Evolutionary conservation across 2,113 vertebrate genomes (phyloP).

Genomic region (Rousettus leschenaultii): DNA sequence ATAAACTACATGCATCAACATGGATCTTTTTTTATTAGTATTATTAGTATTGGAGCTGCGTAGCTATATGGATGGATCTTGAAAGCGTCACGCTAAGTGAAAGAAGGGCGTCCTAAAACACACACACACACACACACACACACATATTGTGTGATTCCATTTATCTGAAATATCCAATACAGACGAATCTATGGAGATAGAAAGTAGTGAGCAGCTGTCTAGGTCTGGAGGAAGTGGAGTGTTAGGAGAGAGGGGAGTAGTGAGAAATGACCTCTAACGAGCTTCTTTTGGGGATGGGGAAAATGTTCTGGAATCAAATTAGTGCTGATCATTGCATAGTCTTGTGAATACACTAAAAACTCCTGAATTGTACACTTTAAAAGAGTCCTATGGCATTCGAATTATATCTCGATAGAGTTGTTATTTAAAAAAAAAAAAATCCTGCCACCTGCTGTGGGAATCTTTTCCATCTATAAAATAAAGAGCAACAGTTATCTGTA

Average conservation of each 20-base stretch:
- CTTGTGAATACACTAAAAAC: neutral
- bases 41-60: too few species aligned
- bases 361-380: neutral
- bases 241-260: neutral
- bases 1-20: neutral
- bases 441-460: neutral
- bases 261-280: neutral
- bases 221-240: neutral
- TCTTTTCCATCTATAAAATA: neutral
- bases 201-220: neutral
- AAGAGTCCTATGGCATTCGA: neutral
- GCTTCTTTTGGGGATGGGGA: neutral
- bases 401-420: neutral
- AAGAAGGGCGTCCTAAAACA: neutral
- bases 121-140: neutral
- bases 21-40: too few species aligned
- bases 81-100: neutral
- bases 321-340: neutral
- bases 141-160: neutral
- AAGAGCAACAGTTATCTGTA: neutral
- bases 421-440: neutral
- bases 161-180: neutral
- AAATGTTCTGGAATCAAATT: neutral
- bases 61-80: neutral
- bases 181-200: neutral